Evolutionary conservation across 2,888 invertebrate genomes (phyloP).

Genomic region (Hirudinaria manillensis): DNA sequence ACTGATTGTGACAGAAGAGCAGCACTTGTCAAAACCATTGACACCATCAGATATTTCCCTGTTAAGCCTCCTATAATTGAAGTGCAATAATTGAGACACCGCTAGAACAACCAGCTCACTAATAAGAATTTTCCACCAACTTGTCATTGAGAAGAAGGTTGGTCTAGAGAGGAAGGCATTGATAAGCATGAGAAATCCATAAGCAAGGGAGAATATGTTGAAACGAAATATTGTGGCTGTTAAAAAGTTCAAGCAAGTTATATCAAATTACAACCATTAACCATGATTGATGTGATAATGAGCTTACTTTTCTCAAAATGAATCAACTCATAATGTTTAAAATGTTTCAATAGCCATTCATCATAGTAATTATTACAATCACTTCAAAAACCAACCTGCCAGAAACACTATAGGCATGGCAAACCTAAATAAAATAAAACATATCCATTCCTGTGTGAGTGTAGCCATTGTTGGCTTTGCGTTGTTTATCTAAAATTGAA

Average conservation of each 20-base stretch:
- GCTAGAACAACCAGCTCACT: neutral
- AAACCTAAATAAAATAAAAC: slow-evolving; percentile 34
- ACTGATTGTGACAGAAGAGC: slow-evolving; percentile 38
- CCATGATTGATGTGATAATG: neutral
- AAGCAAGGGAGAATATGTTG: slow-evolving; percentile 40
- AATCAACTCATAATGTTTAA: too few relatives aligned
- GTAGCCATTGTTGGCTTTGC: slow-evolving; percentile 22
- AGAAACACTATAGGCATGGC: slow-evolving; percentile 32
- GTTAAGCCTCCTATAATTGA: slow-evolving; percentile 37
- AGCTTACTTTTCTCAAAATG: too few relatives aligned
- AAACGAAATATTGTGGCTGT: slow-evolving; percentile 39
- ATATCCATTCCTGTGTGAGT: slow-evolving; percentile 30
- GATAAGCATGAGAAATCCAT: slow-evolving; percentile 37
- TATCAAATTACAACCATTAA: neutral
- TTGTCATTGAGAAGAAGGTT: slow-evolving; percentile 34
- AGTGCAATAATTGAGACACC: neutral
- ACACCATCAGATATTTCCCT: slow-evolving; percentile 37
- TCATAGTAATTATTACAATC: too few relatives aligned
- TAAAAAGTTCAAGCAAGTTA: slow-evolving; percentile 19
- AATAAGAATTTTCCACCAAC: slow-evolving; percentile 29
- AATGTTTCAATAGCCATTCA: too few relatives aligned
- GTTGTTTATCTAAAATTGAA: neutral
- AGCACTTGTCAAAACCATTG: slow-evolving; percentile 31
- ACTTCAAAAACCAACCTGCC: slow-evolving; percentile 30
- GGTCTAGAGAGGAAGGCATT: slow-evolving; percentile 37